Evolutionary conservation across 2,797 vertebrate species (phyloP), one percentile per base, ranked within the genome.

Genomic region (Acridotheres tristis): DNA sequence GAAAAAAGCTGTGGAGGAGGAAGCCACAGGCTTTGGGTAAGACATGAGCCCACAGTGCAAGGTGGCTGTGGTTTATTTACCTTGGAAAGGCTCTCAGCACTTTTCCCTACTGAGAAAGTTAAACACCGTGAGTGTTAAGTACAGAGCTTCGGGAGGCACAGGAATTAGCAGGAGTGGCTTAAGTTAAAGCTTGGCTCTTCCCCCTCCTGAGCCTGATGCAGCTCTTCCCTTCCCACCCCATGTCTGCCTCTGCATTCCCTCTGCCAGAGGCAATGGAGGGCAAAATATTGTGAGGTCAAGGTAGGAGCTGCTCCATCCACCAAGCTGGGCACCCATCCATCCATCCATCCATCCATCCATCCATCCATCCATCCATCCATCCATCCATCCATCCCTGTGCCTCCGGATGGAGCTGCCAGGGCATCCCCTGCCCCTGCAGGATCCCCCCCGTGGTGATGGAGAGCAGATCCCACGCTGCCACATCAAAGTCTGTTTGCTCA

Each of bases 401-500:
- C 5, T 3, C 1, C 34, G 2, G 0, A 9, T 8, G 40, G 58
- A 32, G 9, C 54, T 40, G 29, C 63, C n/a, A 19, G 59, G 62
- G 48, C 8, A 43, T 30, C 55, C 13, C 53, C 81, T 51, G 61
- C 36, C 36, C 53, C 93, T 22, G 48, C 8, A 50, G 20, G 26
- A 32, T 57, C 5, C 8, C 29, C 34, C 9, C 68, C 26, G 2
- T 1, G 1, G 45, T 0, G 0, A n/a, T 2, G 57, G 32, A 47
- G 53, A 58, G 42, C 69, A 50, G 63, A 42, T 81, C 84, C 58
- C 29, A 13, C 4, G 17, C 65, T 63, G 48, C 27, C 80, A 85
- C 89, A 85, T 96, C 92, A 94, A 96, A 95, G 95, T 8, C 48
- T 81, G 55, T 73, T 81, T 90, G 95, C 69, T 85, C 82, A 71